Evolutionary conservation across 2,797 vertebrate genomes (phyloP).

Genomic region (Enteromius trimaculatus): DNA sequence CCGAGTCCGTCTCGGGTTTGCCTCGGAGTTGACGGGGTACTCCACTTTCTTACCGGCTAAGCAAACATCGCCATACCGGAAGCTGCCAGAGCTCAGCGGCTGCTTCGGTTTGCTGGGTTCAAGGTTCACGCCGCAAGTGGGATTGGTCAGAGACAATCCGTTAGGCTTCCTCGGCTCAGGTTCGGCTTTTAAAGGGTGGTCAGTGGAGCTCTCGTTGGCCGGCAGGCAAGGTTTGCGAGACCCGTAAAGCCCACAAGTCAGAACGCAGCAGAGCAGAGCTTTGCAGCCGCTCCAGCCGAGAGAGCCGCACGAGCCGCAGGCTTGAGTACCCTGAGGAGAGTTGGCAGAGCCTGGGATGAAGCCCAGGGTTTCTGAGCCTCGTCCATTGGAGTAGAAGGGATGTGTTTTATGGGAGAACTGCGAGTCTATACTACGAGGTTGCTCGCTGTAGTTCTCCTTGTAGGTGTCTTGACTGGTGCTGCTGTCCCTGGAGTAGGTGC

Average conservation of each 20-base stretch:
- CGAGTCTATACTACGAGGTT: conserved; percentile 58
- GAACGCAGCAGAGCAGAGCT: conserved; percentile 88
- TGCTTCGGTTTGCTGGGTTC: conserved; percentile 74
- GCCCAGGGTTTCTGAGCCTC: conserved; percentile 85
- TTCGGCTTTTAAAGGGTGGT: conserved; percentile 72
- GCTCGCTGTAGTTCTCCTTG: conserved; percentile 64
- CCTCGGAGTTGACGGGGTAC: conserved; percentile 62
- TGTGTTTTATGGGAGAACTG: conserved; percentile 66
- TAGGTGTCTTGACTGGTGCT: conserved; percentile 74
- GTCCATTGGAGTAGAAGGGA: conserved; percentile 74
- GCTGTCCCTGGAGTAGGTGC: conserved; percentile 66
- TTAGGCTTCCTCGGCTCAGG: conserved; percentile 70
- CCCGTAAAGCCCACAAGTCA: conserved; percentile 90
- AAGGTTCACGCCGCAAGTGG: conserved; percentile 74
- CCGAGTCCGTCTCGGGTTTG: conserved; percentile 64
- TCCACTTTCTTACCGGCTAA: conserved; percentile 88
- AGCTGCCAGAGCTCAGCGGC: conserved; percentile 84
- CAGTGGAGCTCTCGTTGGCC: conserved; percentile 80
- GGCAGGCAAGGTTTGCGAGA: conserved; percentile 81
- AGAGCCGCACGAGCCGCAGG: conserved; percentile 84
- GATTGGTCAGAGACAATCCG: conserved; percentile 73
- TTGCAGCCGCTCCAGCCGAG: conserved; percentile 88
- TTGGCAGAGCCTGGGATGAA: conserved; percentile 91
- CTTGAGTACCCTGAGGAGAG: conserved; percentile 63
- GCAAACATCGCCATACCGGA: conserved; percentile 91